A percentile compares a stretch with the other conserved stretches of the same genome.
Evolutionary conservation across 2,888 invertebrate species (phyloP).

Genomic region (Hetaerina titia): DNA sequence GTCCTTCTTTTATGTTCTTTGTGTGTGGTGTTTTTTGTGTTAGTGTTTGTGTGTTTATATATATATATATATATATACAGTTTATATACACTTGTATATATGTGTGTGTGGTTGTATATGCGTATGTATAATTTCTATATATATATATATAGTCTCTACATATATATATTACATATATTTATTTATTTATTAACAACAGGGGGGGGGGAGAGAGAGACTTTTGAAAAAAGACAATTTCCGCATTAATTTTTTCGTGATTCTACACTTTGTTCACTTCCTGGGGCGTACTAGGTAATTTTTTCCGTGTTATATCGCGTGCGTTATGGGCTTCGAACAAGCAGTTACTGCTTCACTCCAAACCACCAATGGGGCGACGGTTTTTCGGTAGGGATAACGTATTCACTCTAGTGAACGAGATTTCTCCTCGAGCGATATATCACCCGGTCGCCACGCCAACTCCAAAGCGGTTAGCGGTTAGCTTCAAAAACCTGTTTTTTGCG

Average conservation of each 20-base stretch:
- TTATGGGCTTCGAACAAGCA: slow-evolving; percentile 27
- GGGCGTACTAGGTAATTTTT: neutral
- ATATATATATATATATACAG: too few relatives aligned
- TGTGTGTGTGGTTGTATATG: too few relatives aligned
- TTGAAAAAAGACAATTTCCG: neutral
- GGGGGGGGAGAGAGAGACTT: neutral
- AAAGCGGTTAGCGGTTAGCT: neutral
- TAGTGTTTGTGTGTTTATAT: too few relatives aligned
- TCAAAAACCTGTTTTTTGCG: neutral
- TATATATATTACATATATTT: too few relatives aligned
- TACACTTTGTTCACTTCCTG: neutral
- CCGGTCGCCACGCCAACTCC: neutral
- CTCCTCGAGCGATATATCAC: neutral
- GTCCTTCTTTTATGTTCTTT: too few relatives aligned
- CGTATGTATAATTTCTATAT: too few relatives aligned
- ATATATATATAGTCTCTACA: too few relatives aligned
- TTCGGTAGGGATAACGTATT: neutral
- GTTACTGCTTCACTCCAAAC: neutral
- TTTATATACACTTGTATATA: too few relatives aligned
- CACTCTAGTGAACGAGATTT: neutral
- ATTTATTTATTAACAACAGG: neutral
- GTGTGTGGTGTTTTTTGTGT: too few relatives aligned
- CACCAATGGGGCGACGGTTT: neutral
- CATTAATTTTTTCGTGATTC: neutral
- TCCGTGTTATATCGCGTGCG: neutral